Percentiles rank a stretch among this genome's conserved stretches.
Conservation (phyloP, 2,797 vertebrate genomes). For the Enteromius argenteus region DNA sequence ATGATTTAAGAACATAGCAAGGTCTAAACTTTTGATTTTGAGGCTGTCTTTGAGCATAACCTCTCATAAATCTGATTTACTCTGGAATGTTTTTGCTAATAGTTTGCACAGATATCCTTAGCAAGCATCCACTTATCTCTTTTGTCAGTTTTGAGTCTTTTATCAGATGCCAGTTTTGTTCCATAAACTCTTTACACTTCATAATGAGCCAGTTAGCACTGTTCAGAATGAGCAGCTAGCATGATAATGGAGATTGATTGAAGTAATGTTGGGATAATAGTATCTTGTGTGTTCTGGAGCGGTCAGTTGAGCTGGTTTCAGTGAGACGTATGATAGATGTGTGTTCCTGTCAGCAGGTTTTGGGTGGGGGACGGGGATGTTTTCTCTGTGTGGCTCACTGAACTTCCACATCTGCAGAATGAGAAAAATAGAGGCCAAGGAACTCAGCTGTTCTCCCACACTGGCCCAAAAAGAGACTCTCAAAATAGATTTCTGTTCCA, state of each 20-base stretch:
- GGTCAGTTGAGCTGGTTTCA: not conserved
- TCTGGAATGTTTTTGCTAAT: conserved; percentile 64
- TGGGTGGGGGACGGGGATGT: conserved; percentile 59
- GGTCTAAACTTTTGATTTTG: conserved; percentile 45
- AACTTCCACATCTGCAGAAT: conserved; percentile 81
- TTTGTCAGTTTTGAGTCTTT: conserved; percentile 13
- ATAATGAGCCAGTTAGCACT: not conserved
- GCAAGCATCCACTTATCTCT: not conserved
- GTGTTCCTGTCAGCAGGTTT: conserved; percentile 37
- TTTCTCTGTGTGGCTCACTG: conserved; percentile 75
- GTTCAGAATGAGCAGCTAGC: not conserved
- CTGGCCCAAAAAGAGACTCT: conserved; percentile 60
- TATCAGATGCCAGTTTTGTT: not conserved
- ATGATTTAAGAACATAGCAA: conserved; percentile 55
- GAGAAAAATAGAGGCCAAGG: conserved; percentile 71
- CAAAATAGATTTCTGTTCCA: conserved; percentile 76
- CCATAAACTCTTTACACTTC: not conserved
- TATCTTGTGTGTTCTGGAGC: not conserved
- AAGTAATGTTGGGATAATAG: not conserved
- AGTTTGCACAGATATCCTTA: conserved; percentile 66
- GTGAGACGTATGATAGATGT: not conserved
- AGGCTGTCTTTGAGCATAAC: conserved; percentile 60
- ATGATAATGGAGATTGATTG: not conserved
- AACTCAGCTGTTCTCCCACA: conserved; percentile 84
- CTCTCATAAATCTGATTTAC: conserved; percentile 59